Evolutionary conservation across 2,113 vertebrate genomes (phyloP), one percentile per base, ranked within the genome.

Genomic region (Gambusia affinis): DNA sequence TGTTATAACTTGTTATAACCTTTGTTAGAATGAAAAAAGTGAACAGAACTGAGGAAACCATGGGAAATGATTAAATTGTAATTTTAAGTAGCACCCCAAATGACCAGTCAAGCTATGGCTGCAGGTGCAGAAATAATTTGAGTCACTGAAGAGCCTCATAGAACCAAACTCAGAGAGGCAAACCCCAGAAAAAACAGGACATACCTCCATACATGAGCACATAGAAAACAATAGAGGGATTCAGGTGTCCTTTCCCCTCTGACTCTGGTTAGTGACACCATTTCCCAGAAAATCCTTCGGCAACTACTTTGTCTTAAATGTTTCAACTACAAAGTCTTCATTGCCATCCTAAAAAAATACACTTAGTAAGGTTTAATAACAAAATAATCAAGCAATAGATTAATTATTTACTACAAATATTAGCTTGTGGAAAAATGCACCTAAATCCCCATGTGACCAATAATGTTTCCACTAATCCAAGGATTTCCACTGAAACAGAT

Each of bases 391-490:
- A 47, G 44, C 17, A 19, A 51, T 30, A 10, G 11, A 67, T 70
- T 64, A 3, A 35, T 67, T 10, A 35, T 71, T 79, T 87, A 72
- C 86, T 81, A 7, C 75, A 17, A 65, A 66, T 30, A 14, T 24
- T 27, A 79, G 60, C 19, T 81, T 57, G 88, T 60, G 29, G 4
- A 62, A 80, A 85, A 77, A 72, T 29, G 65, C 76, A 62, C 68
- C 64, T 61, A 79, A 83, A 88, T 79, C 60, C 87, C 72, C 29
- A 39, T 33, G 1, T 83, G 87, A 91, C 90, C 87, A 80, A 87
- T 86, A 85, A 88, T 70, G 35, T 73, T 78, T 47, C 79, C 84
- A 82, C 31, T 89, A 87, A 88, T 91, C 85, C 85, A 83, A 78
- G 57, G 77, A 83, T 78, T 77, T 76, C 84, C 78, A 76, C 78